These are phyloP conservation scores for Agapornis roseicollis DNA, from an alignment of 2,113 vertebrate genomes.

Conservation along the genomic window DNA sequence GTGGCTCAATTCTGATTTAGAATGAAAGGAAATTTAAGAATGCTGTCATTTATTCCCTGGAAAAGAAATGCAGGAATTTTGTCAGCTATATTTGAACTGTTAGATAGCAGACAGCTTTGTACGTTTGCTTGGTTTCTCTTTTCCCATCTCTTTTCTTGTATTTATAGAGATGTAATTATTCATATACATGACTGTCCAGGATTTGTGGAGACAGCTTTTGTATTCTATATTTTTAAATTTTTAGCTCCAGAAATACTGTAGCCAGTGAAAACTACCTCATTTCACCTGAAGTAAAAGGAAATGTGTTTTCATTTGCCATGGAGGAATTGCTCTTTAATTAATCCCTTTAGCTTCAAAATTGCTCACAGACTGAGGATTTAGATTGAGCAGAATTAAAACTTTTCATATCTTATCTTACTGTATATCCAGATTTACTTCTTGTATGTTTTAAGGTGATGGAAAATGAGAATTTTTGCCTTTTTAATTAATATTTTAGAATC, in stretches of 20 bases:
- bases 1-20: neutral
- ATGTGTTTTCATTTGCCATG: neutral
- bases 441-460: neutral
- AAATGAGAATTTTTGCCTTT: neutral
- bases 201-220: neutral
- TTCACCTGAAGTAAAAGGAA: neutral
- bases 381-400: neutral
- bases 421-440: neutral
- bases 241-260: neutral
- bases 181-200: neutral
- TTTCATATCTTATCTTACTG: neutral
- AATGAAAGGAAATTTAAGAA: neutral
- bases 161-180: neutral
- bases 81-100: neutral
- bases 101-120: neutral
- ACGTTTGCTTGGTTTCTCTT: neutral
- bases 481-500: neutral
- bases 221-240: neutral
- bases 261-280: neutral
- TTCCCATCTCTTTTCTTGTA: neutral
- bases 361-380: neutral
- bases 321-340: neutral
- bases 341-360: neutral
- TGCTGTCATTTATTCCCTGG: neutral
- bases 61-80: neutral